phyloP scores from a whole-genome alignment of 2,797 vertebrate genomes.

The Acanthornis magna region DNA sequence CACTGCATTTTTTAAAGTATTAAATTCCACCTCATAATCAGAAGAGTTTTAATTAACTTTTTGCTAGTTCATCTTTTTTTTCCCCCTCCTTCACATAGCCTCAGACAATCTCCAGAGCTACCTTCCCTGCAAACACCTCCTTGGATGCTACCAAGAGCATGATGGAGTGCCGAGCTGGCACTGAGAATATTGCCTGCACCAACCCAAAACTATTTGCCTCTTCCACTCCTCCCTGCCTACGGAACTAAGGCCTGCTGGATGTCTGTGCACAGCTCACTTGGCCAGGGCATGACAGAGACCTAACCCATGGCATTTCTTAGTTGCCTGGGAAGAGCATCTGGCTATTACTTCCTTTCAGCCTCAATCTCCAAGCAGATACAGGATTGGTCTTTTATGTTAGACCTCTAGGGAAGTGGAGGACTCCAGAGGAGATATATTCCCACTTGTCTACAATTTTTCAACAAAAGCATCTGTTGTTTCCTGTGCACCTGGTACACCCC shows the following conservation, averaged over 20 bases:
- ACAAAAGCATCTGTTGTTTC: neutral
- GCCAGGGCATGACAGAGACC: neutral
- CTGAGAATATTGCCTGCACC: neutral
- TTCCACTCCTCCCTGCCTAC: neutral
- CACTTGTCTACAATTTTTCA: neutral
- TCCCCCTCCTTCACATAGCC: neutral
- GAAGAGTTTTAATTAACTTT: slow-evolving; percentile 76
- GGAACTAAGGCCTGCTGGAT: neutral
- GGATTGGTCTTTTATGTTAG: neutral
- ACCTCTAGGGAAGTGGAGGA: neutral
- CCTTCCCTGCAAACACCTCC: neutral
- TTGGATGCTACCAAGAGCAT: neutral
- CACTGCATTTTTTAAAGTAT: slow-evolving; percentile 73
- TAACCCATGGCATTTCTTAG: neutral
- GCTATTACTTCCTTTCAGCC: neutral
- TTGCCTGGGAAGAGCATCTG: neutral
- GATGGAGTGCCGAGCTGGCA: neutral
- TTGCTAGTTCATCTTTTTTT: slow-evolving; percentile 67
- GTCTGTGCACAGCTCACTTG: neutral
- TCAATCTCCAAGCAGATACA: neutral
- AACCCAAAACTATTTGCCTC: neutral
- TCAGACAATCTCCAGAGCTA: slow-evolving; percentile 60
- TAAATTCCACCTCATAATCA: slow-evolving; percentile 71
- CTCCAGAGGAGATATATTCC: neutral
- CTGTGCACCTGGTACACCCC: neutral